Conservation (phyloP, 2,797 vertebrate species). For the Momotus momota region DNA sequence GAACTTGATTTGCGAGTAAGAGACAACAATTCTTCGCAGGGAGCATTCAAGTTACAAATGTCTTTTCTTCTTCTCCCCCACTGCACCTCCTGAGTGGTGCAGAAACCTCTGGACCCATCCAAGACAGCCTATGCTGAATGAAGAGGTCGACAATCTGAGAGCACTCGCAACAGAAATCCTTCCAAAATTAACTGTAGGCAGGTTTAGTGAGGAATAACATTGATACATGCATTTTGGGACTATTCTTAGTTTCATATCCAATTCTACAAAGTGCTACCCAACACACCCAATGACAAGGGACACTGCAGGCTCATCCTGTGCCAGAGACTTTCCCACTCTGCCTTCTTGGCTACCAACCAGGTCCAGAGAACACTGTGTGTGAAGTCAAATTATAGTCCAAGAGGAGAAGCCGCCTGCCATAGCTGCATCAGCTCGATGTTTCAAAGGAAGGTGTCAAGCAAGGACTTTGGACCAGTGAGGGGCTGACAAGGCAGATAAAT, state of each 20-base stretch:
- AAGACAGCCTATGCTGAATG: not conserved
- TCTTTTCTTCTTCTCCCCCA: not conserved
- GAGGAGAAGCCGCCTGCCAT: not conserved
- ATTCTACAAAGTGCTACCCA: not conserved
- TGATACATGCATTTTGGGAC: not conserved
- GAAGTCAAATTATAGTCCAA: not conserved
- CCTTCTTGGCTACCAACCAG: not conserved
- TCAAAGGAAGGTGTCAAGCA: not conserved
- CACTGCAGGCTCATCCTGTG: rapidly evolving
- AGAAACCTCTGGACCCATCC: rapidly evolving
- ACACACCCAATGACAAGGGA: not conserved
- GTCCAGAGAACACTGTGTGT: rapidly evolving
- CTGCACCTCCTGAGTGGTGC: rapidly evolving
- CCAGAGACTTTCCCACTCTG: not conserved
- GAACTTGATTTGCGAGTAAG: not conserved
- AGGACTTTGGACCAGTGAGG: not conserved
- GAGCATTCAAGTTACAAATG: not conserved
- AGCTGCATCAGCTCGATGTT: not conserved
- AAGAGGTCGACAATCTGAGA: not conserved
- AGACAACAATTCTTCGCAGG: not conserved
- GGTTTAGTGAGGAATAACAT: not conserved
- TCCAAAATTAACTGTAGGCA: not conserved
- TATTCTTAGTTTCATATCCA: not conserved
- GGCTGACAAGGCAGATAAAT: not conserved
- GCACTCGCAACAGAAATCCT: not conserved